A percentile compares a stretch with the other conserved stretches of the same genome.
Conservation (phyloP, 2,888 invertebrate species). For the Plebejus argus region DNA sequence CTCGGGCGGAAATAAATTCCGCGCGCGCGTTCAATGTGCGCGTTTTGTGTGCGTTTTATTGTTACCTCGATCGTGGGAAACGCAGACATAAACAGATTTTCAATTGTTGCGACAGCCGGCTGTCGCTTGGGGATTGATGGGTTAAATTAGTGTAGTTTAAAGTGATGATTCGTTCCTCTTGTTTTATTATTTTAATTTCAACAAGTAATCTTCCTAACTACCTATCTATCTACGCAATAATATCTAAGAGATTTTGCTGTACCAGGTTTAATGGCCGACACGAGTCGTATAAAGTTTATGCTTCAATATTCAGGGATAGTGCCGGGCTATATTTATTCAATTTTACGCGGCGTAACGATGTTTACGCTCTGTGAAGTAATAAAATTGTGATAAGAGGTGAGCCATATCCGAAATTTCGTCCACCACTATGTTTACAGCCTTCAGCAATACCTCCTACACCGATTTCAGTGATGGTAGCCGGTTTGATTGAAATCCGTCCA, state of each 20-base stretch:
- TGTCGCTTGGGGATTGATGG: too few species aligned
- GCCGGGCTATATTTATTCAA: slow-evolving; percentile 20
- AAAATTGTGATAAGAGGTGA: slow-evolving; percentile 14
- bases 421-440: not conserved
- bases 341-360: slow-evolving; percentile 21
- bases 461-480: not conserved
- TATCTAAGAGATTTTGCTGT: not conserved
- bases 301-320: slow-evolving; percentile 20
- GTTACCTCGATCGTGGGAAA: too few species aligned
- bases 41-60: too few species aligned
- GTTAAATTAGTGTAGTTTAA: too few species aligned
- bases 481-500: too few species aligned
- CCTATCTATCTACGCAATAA: not conserved
- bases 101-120: too few species aligned
- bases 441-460: not conserved
- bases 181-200: not conserved
- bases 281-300: slow-evolving; percentile 26
- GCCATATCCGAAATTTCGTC: not conserved
- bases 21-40: too few species aligned
- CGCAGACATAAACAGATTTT: too few species aligned
- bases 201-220: too few species aligned
- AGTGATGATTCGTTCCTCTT: too few species aligned
- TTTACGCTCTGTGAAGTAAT: slow-evolving; percentile 8
- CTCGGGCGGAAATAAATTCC: too few species aligned
- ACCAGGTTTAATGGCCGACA: not conserved